phyloP scores from a whole-genome alignment of 2,113 vertebrate genomes.

The Neotoma lepida region DNA sequence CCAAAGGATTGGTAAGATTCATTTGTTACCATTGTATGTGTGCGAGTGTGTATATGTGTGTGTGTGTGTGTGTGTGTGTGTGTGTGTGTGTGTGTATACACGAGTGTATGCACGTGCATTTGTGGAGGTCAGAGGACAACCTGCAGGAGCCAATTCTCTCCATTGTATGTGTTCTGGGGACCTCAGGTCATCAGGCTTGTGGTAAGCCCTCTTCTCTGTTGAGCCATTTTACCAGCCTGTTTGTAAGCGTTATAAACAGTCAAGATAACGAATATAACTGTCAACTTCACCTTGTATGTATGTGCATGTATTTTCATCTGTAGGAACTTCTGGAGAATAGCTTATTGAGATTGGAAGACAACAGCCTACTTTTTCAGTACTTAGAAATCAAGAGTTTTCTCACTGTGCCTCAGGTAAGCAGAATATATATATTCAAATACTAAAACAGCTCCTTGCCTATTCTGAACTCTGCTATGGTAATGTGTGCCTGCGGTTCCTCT shows the following conservation, averaged over 20 bases:
- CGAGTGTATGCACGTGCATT: no score
- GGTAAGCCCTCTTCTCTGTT: not conserved
- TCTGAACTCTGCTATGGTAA: not conserved
- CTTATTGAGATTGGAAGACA: conserved; percentile 89
- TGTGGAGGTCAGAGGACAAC: not conserved
- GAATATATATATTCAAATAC: not conserved
- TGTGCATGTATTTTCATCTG: conserved; percentile 54
- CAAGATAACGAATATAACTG: not conserved
- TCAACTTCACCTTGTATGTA: not conserved
- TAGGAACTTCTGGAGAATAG: conserved; percentile 91
- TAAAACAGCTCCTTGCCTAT: not conserved
- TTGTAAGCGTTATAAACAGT: conserved; percentile 59
- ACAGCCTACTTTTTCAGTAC: conserved; percentile 88
- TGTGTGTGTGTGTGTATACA: not conserved
- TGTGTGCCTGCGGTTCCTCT: not conserved
- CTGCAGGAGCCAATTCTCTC: not conserved
- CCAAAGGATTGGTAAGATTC: conserved; percentile 95
- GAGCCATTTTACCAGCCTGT: not conserved
- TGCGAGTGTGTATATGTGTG: not conserved
- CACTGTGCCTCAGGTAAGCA: conserved; percentile 89
- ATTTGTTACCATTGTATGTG: not conserved
- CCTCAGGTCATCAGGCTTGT: not conserved
- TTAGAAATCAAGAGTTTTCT: conserved; percentile 91
- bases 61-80: not conserved
- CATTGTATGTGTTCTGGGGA: not conserved